Conservation (phyloP, 1,140 invertebrate species). For the Dendrolimus kikuchii region DNA sequence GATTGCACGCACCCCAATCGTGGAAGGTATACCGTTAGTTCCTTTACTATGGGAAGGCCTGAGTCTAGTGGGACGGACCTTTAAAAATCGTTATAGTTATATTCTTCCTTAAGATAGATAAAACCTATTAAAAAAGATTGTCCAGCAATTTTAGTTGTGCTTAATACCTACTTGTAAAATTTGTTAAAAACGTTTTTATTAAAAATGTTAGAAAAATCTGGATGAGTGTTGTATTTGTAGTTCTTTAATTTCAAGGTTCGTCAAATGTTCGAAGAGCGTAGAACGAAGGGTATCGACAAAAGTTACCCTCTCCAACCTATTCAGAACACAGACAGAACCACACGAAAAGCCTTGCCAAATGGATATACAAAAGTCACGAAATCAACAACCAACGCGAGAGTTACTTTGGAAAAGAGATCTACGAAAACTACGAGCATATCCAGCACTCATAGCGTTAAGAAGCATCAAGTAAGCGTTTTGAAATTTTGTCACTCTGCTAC, state of each 20-base stretch:
- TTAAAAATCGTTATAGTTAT: too few species aligned
- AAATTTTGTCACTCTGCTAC: neutral
- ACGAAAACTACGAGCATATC: slow-evolving; percentile 36
- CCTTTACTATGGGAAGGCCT: too few species aligned
- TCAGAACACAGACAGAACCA: slow-evolving; percentile 59
- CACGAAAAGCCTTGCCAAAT: slow-evolving; percentile 52
- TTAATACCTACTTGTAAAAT: too few species aligned
- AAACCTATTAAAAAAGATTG: too few species aligned
- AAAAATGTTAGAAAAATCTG: too few species aligned
- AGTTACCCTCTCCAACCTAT: slow-evolving; percentile 86
- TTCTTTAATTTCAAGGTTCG: slow-evolving; percentile 68
- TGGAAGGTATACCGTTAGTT: too few species aligned
- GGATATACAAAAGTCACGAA: slow-evolving; percentile 41
- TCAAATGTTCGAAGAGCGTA: slow-evolving; percentile 87
- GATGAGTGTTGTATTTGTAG: too few species aligned
- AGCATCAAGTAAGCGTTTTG: slow-evolving; percentile 29
- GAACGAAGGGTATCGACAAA: slow-evolving; percentile 84
- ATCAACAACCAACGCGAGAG: slow-evolving; percentile 17
- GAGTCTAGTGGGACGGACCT: too few species aligned
- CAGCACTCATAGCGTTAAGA: slow-evolving; percentile 39
- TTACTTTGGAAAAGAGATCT: slow-evolving; percentile 37
- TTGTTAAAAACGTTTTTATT: too few species aligned
- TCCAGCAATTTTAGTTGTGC: too few species aligned
- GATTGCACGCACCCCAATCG: too few species aligned
- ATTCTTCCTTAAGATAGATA: too few species aligned